Evolutionary conservation across 2,797 vertebrate species (phyloP).

Genomic region (Benthosema pterotum): DNA sequence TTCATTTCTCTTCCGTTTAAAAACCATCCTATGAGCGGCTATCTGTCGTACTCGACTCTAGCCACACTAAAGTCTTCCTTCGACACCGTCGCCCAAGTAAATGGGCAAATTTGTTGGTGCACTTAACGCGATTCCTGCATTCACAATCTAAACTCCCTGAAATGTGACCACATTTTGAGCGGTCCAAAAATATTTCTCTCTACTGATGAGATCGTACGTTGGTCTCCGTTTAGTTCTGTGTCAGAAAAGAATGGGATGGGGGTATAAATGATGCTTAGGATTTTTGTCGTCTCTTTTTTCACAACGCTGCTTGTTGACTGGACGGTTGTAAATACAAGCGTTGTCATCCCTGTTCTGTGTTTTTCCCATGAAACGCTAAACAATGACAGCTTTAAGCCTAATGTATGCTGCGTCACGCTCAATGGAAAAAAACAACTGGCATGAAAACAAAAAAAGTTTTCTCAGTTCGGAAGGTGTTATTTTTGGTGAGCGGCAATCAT

Average conservation of each 20-base stretch:
- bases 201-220: constrained; percentile 9
- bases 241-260: constrained; percentile 10
- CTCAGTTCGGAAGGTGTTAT: too few species aligned
- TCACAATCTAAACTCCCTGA: constrained; percentile 29
- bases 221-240: constrained; percentile 14
- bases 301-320: constrained; percentile 57
- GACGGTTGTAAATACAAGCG: constrained; percentile 41
- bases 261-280: constrained; percentile 31
- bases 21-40: constrained; percentile 60
- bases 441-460: too few species aligned
- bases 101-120: constrained; percentile 35
- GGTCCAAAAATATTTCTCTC: constrained; percentile 26
- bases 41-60: constrained; percentile 66
- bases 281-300: constrained; percentile 32
- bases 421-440: too few species aligned
- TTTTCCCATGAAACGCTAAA: constrained; percentile 23
- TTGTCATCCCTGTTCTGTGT: constrained; percentile 16
- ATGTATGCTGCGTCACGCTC: too few species aligned
- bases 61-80: constrained; percentile 84
- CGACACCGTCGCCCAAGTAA: constrained; percentile 49
- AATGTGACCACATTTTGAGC: constrained; percentile 10
- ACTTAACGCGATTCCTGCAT: constrained; percentile 21
- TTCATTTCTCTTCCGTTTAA: constrained; percentile 24
- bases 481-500: too few species aligned
- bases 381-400: constrained; percentile 27